These are phyloP conservation scores for Patella caerulea DNA, from an alignment of 2,888 invertebrate species.

Conservation along the genomic window DNA sequence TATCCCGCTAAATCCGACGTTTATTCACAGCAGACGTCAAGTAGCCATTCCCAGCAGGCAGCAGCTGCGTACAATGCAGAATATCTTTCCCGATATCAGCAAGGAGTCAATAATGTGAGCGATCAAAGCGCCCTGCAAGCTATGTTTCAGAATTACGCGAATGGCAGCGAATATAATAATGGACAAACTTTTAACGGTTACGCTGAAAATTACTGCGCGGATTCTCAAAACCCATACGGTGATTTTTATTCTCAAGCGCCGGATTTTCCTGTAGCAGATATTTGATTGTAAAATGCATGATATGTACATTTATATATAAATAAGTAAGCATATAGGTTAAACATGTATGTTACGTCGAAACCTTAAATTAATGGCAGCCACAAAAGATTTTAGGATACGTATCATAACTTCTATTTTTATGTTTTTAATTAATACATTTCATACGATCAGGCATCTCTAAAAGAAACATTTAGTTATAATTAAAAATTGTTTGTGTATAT, in stretches of 20 bases:
- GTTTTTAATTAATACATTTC: too few relatives aligned
- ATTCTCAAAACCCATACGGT: slow-evolving; percentile 20
- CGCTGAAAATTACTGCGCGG: slow-evolving; percentile 19
- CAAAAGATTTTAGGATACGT: too few relatives aligned
- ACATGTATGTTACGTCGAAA: too few relatives aligned
- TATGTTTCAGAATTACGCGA: not conserved
- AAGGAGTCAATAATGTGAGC: slow-evolving; percentile 48
- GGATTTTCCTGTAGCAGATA: slow-evolving; percentile 6
- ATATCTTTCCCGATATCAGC: slow-evolving; percentile 48
- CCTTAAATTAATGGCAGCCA: too few relatives aligned
- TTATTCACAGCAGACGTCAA: slow-evolving; percentile 40
- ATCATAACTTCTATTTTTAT: too few relatives aligned
- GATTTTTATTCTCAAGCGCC: slow-evolving; percentile 22
- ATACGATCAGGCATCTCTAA: too few relatives aligned
- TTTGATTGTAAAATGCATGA: not conserved
- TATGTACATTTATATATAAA: too few relatives aligned
- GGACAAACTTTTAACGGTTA: slow-evolving; percentile 19
- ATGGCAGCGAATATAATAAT: not conserved
- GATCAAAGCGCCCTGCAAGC: slow-evolving; percentile 11
- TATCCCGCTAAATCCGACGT: slow-evolving; percentile 35
- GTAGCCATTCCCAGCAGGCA: slow-evolving; percentile 31
- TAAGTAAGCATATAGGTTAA: too few relatives aligned
- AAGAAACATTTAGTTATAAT: too few relatives aligned
- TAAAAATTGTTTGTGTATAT: too few relatives aligned
- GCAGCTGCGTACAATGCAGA: slow-evolving; percentile 46